Evolutionary conservation across 2,113 vertebrate species (phyloP).

Genomic region (Catharus minimus): DNA sequence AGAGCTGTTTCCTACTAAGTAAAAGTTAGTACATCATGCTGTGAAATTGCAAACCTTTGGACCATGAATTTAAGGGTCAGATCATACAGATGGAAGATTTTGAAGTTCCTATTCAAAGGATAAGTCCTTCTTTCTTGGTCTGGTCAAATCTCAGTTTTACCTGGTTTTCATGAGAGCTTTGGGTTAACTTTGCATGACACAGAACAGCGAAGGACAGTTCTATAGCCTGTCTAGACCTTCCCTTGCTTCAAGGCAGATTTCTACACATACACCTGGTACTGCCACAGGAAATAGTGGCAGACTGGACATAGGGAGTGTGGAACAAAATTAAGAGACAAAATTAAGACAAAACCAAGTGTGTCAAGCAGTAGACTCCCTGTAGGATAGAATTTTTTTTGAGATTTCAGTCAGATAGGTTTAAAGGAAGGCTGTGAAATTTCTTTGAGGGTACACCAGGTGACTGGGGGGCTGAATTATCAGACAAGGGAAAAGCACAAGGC

Average conservation of each 20-base stretch:
- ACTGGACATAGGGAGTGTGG: background rate
- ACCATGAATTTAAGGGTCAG: background rate
- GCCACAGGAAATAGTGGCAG: background rate
- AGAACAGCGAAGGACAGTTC: background rate
- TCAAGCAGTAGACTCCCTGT: background rate
- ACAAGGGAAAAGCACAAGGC: background rate
- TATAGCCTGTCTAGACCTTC: background rate
- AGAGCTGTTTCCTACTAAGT: background rate
- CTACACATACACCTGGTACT: background rate
- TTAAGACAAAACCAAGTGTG: background rate
- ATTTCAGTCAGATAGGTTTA: background rate
- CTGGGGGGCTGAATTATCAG: background rate
- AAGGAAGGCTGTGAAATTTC: background rate
- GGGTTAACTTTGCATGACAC: background rate
- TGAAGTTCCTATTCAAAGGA: background rate
- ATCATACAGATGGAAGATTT: background rate
- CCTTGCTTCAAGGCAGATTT: background rate
- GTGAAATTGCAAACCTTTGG: background rate
- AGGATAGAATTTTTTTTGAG: background rate
- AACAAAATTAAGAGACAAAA: background rate
- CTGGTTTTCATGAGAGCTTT: background rate
- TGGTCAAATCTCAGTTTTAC: background rate
- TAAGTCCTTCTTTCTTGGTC: background rate
- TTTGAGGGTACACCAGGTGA: too few relatives aligned
- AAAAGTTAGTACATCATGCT: rapidly evolving